Conservation (phyloP, 2,888 invertebrate genomes). For the Hanleya hanleyi region DNA sequence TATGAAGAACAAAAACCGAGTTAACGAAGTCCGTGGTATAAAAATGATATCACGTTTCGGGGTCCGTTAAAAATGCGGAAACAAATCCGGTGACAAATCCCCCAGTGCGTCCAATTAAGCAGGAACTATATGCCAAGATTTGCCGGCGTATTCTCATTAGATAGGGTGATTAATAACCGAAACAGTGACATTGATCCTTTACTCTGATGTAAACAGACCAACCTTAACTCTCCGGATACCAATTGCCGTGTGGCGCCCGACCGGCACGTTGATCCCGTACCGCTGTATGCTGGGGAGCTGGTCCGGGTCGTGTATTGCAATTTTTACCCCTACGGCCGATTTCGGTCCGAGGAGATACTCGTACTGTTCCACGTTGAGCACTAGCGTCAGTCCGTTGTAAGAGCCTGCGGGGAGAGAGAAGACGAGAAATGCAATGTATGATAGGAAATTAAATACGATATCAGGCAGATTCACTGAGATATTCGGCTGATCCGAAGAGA, state of each 20-base stretch:
- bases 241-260: slow-evolving; percentile 2
- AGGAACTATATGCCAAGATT: too few relatives aligned
- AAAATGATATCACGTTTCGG: too few relatives aligned
- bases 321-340: neutral
- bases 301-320: neutral
- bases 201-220: neutral
- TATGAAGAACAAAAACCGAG: too few relatives aligned
- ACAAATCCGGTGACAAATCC: too few relatives aligned
- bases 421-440: too few relatives aligned
- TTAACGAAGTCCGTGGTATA: too few relatives aligned
- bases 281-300: neutral
- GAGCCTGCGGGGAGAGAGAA: neutral
- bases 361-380: slow-evolving; percentile 11
- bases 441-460: slow-evolving; percentile 9
- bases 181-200: neutral
- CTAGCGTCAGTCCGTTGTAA: neutral
- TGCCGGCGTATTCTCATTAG: too few relatives aligned
- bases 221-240: slow-evolving; percentile 1
- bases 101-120: too few relatives aligned
- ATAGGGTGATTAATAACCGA: too few relatives aligned
- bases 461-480: neutral
- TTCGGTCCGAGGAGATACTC: slow-evolving; percentile 9
- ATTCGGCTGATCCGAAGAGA: too few relatives aligned
- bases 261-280: neutral
- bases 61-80: too few relatives aligned